These are phyloP conservation scores for Pyrgus malvae DNA, from an alignment of 2,888 invertebrate genomes.

Conservation along the genomic window DNA sequence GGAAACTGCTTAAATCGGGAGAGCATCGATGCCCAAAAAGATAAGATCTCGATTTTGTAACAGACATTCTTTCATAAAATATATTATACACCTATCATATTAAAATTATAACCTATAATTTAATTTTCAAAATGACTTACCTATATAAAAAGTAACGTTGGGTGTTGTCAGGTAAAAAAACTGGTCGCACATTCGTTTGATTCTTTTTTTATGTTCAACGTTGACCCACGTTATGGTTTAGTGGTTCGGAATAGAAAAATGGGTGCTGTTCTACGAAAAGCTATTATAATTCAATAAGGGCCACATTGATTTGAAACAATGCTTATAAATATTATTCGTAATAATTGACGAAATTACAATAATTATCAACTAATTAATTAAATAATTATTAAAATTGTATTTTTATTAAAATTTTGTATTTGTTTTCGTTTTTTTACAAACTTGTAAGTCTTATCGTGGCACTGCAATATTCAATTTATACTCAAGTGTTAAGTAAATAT, in stretches of 20 bases:
- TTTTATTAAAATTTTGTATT: too few relatives aligned
- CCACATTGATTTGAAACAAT: conserved; percentile 29
- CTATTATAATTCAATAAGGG: conserved; percentile 56
- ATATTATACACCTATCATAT: conserved; percentile 79
- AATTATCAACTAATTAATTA: too few relatives aligned
- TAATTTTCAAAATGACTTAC: conserved; percentile 71
- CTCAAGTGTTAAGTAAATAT: too few relatives aligned
- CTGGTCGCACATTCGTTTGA: conserved; percentile 68
- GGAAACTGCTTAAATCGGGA: conserved; percentile 38
- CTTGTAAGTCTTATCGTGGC: too few relatives aligned
- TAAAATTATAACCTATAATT: conserved; percentile 81
- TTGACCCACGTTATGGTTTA: conserved; percentile 62
- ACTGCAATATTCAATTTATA: too few relatives aligned
- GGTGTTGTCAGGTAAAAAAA: conserved; percentile 74
- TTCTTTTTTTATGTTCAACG: conserved; percentile 49
- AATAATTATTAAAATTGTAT: too few relatives aligned
- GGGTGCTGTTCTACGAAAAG: conserved; percentile 61
- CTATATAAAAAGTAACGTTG: conserved; percentile 63
- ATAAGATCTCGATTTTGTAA: conserved; percentile 71
- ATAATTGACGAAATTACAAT: too few relatives aligned
- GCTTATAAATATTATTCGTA: neutral
- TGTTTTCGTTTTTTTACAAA: too few relatives aligned
- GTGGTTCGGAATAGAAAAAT: conserved; percentile 64
- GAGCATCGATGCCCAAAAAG: conserved; percentile 57
- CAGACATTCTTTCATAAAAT: conserved; percentile 55